Percentiles rank a stretch among this genome's conserved stretches.
Evolutionary conservation across 2,888 invertebrate genomes (phyloP).

Genomic region (Barypeithes pellucidus): DNA sequence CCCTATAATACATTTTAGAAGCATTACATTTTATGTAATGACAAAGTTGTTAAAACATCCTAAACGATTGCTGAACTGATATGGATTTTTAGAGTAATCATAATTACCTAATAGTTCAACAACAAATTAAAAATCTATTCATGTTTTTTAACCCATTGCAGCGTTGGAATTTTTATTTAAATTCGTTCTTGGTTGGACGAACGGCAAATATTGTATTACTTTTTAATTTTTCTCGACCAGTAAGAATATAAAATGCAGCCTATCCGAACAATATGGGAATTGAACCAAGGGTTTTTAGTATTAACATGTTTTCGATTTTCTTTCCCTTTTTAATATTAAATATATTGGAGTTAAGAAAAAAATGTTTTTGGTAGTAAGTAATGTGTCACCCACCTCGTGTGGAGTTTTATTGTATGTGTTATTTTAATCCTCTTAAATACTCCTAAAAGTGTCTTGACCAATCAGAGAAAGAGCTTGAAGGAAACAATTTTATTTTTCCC

Average conservation of each 20-base stretch:
- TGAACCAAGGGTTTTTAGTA: background rate
- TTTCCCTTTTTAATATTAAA: too few species aligned
- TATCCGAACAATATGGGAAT: background rate
- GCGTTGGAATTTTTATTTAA: constrained; percentile 31
- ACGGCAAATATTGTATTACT: constrained; percentile 32
- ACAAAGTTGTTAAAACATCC: background rate
- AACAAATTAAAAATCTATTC: constrained; percentile 17
- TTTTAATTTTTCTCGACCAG: constrained; percentile 28
- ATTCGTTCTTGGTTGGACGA: constrained; percentile 24
- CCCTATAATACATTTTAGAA: too few species aligned
- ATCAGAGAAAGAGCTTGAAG: background rate
- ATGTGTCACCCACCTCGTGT: too few species aligned
- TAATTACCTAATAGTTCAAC: background rate
- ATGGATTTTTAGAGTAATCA: too few species aligned
- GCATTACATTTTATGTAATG: too few species aligned
- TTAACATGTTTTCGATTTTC: background rate
- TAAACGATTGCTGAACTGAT: too few species aligned
- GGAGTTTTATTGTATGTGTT: too few species aligned
- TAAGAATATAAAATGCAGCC: constrained; percentile 7
- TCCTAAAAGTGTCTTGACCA: background rate
- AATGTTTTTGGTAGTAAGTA: too few species aligned
- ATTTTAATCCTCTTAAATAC: background rate
- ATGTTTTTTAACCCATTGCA: constrained; percentile 35
- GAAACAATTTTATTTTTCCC: background rate
- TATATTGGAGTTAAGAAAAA: too few species aligned